These are phyloP conservation scores for Datnioides undecimradiatus DNA, from an alignment of 2,113 vertebrate species.

Conservation along the genomic window DNA sequence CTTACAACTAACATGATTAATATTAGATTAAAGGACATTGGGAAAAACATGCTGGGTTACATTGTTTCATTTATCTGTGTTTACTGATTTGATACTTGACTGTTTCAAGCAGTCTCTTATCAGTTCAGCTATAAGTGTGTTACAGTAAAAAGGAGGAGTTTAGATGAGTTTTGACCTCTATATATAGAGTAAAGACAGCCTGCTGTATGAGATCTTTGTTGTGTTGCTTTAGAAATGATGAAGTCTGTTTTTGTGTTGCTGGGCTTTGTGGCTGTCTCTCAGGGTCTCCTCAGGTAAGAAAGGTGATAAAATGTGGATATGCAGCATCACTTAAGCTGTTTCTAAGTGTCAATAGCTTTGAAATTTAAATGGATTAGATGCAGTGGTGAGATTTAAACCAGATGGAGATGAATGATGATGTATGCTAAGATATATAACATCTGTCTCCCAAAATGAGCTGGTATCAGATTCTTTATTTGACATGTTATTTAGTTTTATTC, in stretches of 20 bases:
- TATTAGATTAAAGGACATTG: neutral
- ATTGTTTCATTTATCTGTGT: conserved; percentile 20
- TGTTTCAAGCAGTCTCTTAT: conserved; percentile 27
- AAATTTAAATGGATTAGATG: neutral
- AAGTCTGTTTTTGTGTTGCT: conserved; percentile 43
- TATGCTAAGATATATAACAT: neutral
- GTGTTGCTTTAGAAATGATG: conserved; percentile 62
- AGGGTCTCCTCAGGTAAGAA: conserved; percentile 44
- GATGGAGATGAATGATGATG: neutral
- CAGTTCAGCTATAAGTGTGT: conserved; percentile 2
- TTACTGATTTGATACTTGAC: neutral
- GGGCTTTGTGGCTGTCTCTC: conserved; percentile 53
- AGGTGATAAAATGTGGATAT: neutral
- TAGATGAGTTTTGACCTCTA: neutral
- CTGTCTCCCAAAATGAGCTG: neutral
- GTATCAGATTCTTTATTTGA: too few species aligned
- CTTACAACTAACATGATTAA: neutral
- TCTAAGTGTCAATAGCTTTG: neutral
- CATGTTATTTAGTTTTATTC: neutral
- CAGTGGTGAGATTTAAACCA: neutral
- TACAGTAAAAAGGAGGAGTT: neutral
- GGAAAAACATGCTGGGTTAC: neutral
- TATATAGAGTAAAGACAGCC: conserved; percentile 19
- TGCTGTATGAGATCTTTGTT: neutral
- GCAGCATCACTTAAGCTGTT: neutral